phyloP scores from a whole-genome alignment of 2,888 invertebrate genomes.

The Polyploca ridens region DNA sequence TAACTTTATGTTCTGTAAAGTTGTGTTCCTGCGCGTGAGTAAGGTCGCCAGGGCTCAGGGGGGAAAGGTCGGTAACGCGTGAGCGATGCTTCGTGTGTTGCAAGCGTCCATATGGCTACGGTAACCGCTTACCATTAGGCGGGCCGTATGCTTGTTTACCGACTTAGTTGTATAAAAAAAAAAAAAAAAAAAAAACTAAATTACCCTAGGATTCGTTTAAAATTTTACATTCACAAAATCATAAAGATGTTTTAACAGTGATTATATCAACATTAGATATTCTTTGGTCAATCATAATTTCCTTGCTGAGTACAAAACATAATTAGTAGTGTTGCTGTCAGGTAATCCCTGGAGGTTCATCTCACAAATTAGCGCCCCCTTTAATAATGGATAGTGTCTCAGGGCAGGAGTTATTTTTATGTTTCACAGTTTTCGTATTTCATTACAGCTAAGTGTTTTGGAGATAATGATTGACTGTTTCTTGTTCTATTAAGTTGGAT shows the following conservation, averaged over 20 bases:
- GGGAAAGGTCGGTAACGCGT: no score
- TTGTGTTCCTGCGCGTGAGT: no score
- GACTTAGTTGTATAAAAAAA: no score
- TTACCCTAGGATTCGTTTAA: no score
- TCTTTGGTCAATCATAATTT: constrained; percentile 32
- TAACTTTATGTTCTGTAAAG: no score
- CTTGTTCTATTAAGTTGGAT: background rate
- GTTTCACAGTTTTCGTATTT: constrained; percentile 34
- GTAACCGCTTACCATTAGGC: no score
- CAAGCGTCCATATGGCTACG: no score
- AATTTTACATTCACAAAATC: no score
- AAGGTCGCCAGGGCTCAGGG: no score
- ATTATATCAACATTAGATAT: background rate
- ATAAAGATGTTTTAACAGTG: background rate
- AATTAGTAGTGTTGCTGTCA: constrained; percentile 48
- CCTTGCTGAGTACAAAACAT: constrained; percentile 43
- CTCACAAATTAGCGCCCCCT: constrained; percentile 47
- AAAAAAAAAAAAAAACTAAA: no score
- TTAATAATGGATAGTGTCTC: constrained; percentile 40
- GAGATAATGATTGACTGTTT: background rate
- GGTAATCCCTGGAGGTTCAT: constrained; percentile 54
- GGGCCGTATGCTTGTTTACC: no score
- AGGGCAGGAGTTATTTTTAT: constrained; percentile 39
- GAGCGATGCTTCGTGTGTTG: no score
- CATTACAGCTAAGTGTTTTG: background rate